Evolutionary conservation across 2,797 vertebrate species (phyloP), one percentile per base, ranked within the genome.

Genomic region (Atherinosoma microstoma): DNA sequence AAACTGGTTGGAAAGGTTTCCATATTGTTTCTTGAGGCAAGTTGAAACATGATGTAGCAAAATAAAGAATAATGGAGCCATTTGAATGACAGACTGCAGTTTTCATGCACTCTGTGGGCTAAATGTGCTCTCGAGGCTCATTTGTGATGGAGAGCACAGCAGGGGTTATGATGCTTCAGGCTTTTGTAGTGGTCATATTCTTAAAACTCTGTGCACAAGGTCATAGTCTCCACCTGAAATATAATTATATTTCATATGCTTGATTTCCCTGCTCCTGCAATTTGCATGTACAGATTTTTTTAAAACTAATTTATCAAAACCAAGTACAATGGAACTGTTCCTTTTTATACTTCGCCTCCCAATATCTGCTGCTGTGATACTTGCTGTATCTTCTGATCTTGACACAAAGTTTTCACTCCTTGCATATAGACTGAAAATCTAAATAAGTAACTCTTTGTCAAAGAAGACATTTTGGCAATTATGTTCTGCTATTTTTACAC

Each of bases 21-120:
- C 54, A 47, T 65, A 53, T 75, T 72, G 58, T 81, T 84, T 85
- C 67, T 42, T 1, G 56, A 65, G 70, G 62, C 70, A 70, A 78
- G 69, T 51, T 75, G 29, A 84, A 79, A 73, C 34, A 35, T 67
- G 22, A 82, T 86, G 78, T 71, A 29, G 72, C 29, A 73, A 76
- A 80, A 73, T 61, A 49, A 75, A 79, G 73, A 84, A 76, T 63
- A 75, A 58, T 58, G 67, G 10, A 86, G 60, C 36, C 24, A 76
- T 87, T 77, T 74, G 63, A 84, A 82, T 84, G 87, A 86, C 76
- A 80, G 80, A 89, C 82, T 80, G 67, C 64, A 67, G 72, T 88
- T 81, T 80, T 62, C 64, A 58, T 81, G 42, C 1, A 4, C 68
- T 85, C 67, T 79, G 73, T 82, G 73, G 79, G 70, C 68, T 79